phyloP scores from a whole-genome alignment of 2,113 vertebrate genomes.

The Cairina moschata region DNA sequence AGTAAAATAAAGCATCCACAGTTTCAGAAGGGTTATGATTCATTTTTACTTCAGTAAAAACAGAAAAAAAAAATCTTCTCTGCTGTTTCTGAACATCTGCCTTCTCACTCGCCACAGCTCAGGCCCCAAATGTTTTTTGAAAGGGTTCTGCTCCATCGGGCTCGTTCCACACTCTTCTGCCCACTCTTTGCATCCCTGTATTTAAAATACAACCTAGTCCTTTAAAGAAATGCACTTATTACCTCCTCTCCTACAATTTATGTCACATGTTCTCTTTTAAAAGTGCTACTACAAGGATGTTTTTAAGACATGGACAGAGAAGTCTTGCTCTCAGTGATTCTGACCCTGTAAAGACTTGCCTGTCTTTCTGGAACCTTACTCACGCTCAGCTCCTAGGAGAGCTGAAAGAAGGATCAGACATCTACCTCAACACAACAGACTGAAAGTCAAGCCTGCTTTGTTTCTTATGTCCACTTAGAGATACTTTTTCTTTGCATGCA shows the following conservation, averaged over 20 bases:
- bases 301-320: not conserved
- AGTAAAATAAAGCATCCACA: not conserved
- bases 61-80: not conserved
- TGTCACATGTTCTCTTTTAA: not conserved
- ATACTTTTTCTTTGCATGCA: not conserved
- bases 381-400: not conserved
- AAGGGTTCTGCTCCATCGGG: not conserved
- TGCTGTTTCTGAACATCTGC: conserved; percentile 3
- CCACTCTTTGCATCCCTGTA: not conserved
- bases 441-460: not conserved
- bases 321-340: not conserved
- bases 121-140: not conserved
- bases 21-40: not conserved
- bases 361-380: not conserved
- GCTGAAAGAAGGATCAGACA: not conserved
- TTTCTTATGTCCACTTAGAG: not conserved
- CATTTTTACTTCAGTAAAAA: not conserved
- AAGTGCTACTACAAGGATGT: not conserved
- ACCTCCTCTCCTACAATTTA: not conserved
- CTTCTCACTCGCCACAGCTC: not conserved
- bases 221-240: not conserved
- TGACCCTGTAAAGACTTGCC: not conserved
- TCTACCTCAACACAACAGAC: not conserved
- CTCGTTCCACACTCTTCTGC: not conserved
- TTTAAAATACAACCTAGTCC: not conserved